Evolutionary conservation across 2,113 vertebrate species (phyloP).

Genomic region (Periophthalmus modestus): DNA sequence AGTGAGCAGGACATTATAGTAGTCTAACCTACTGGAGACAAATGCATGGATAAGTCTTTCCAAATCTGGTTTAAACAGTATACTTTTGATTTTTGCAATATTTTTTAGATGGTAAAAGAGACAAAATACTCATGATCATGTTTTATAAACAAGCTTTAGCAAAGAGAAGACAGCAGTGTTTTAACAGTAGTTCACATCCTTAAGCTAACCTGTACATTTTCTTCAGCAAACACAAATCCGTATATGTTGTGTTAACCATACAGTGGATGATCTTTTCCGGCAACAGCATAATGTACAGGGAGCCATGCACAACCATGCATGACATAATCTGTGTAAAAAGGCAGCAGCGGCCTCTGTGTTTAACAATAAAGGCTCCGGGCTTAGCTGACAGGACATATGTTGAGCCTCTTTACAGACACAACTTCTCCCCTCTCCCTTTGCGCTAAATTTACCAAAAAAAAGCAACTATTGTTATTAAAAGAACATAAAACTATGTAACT

Average conservation of each 20-base stretch:
- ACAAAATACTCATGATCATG: too few species aligned
- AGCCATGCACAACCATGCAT: conserved; percentile 20
- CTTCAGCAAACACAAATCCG: neutral
- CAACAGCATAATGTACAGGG: conserved; percentile 52
- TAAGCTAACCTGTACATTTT: neutral
- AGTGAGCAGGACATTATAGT: too few species aligned
- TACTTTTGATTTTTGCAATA: too few species aligned
- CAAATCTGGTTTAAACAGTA: too few species aligned
- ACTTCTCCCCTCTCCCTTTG: conserved; percentile 19
- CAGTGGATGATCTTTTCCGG: conserved; percentile 35
- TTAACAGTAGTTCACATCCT: neutral
- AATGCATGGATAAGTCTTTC: too few species aligned
- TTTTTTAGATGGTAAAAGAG: too few species aligned
- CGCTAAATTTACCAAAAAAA: conserved; percentile 13
- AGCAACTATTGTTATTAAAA: conserved; percentile 14
- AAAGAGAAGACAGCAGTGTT: neutral
- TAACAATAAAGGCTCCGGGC: conserved; percentile 41
- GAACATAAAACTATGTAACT: too few species aligned
- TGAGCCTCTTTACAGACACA: conserved; percentile 25
- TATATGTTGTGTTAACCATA: neutral
- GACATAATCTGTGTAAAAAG: conserved; percentile 39
- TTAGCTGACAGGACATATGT: conserved; percentile 43
- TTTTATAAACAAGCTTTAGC: neutral
- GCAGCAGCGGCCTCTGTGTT: conserved; percentile 29
- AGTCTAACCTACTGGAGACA: too few species aligned